Conservation (phyloP, 2,888 invertebrate genomes). For the Seira sanloemensis region DNA sequence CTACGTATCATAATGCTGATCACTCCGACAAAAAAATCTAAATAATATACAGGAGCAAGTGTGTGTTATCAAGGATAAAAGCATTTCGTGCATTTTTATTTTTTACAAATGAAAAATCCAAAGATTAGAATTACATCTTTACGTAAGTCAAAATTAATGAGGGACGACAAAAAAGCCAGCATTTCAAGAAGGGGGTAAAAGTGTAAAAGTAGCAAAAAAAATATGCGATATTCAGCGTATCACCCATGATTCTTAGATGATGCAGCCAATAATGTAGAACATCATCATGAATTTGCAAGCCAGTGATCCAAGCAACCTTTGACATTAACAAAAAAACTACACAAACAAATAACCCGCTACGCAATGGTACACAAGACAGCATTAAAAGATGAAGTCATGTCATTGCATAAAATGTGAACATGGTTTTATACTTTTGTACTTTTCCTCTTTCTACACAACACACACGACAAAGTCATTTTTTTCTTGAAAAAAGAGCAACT, state of each 20-base stretch:
- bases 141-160: conserved; percentile 60
- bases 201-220: background rate
- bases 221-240: conserved; percentile 33
- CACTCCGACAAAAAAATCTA: background rate
- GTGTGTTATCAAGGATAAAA: conserved; percentile 8
- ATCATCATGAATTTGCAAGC: conserved; percentile 60
- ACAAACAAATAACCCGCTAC: conserved; percentile 19
- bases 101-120: background rate
- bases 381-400: conserved; percentile 35
- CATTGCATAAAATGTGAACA: conserved; percentile 58
- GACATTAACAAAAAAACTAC: conserved; percentile 50
- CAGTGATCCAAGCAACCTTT: conserved; percentile 59
- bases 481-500: conserved; percentile 40
- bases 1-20: background rate
- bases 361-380: background rate
- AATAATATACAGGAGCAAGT: conserved; percentile 60
- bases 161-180: conserved; percentile 51
- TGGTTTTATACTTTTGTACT: conserved; percentile 51
- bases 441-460: background rate
- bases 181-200: background rate
- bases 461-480: conserved; percentile 12
- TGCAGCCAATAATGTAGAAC: conserved; percentile 65
- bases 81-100: background rate
- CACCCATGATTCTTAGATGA: conserved; percentile 35
- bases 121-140: conserved; percentile 27